Evolutionary conservation across 2,797 vertebrate genomes (phyloP).

Genomic region (Cryptoprocta ferox): DNA sequence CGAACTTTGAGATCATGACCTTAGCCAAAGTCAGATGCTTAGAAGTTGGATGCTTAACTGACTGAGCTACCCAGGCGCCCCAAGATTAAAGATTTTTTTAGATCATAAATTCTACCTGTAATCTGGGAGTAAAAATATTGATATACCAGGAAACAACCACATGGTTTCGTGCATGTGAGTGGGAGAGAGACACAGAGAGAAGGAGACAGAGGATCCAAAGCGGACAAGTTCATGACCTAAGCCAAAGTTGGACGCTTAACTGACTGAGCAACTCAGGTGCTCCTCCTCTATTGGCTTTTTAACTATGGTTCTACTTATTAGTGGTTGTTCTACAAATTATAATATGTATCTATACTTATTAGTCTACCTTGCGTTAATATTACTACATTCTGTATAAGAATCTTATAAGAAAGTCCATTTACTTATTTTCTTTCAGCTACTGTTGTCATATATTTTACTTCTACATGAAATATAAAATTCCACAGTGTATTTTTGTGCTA

Average conservation of each 20-base stretch:
- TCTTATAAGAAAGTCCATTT: neutral
- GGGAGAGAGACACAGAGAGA: neutral
- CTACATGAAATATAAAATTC: neutral
- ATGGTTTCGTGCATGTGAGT: neutral
- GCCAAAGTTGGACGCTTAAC: neutral
- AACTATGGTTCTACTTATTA: neutral
- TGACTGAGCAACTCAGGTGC: neutral
- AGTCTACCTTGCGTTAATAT: neutral
- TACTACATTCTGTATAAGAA: constrained; percentile 14
- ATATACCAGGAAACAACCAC: constrained; percentile 19
- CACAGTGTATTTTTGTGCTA: neutral
- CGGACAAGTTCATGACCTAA: neutral
- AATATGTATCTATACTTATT: neutral
- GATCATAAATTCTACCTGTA: neutral
- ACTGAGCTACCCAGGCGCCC: no score
- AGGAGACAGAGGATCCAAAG: no score
- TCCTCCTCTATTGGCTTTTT: neutral
- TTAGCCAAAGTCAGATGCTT: no score
- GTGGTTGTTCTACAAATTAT: neutral
- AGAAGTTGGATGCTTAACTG: no score
- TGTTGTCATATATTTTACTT: neutral
- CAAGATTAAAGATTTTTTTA: constrained; percentile 30
- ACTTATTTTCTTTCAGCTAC: constrained; percentile 24
- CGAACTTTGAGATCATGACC: no score
- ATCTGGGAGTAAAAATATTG: constrained; percentile 45